Conservation (phyloP, 2,113 vertebrate genomes). For the Solea senegalensis region DNA sequence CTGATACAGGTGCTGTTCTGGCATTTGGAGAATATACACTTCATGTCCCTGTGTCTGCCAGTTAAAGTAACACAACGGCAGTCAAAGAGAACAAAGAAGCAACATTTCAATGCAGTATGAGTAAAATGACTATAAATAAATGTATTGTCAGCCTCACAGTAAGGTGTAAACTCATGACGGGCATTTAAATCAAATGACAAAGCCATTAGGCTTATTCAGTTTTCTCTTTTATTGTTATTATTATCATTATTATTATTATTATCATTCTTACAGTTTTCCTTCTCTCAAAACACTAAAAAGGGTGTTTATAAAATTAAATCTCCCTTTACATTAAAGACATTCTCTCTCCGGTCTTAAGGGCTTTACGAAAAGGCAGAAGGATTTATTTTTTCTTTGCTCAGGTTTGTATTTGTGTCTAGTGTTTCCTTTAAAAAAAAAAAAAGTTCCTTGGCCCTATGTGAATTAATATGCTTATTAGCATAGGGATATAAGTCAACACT, state of each 20-base stretch:
- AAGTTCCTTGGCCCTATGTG: conserved; percentile 42
- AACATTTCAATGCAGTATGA: not conserved
- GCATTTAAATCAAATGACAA: no score
- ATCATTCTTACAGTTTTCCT: no score
- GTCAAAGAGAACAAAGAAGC: not conserved
- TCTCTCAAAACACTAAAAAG: not conserved
- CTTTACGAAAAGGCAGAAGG: conserved; percentile 38
- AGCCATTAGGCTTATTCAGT: no score
- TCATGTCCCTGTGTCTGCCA: not conserved
- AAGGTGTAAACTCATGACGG: no score
- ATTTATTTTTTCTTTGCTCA: not conserved
- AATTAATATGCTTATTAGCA: conserved; percentile 79
- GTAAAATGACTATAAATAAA: not conserved
- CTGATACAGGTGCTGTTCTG: not conserved
- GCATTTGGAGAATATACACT: not conserved
- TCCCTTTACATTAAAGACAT: conserved; percentile 40
- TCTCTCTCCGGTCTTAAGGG: conserved; percentile 53
- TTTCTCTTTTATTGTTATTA: no score
- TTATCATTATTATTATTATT: no score
- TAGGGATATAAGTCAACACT: conserved; percentile 81
- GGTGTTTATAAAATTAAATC: conserved; percentile 17
- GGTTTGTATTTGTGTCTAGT: conserved; percentile 21
- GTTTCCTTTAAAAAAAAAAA: not conserved
- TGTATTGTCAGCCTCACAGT: no score
- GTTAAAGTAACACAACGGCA: not conserved